These are phyloP conservation scores for Abrostola tripartita DNA, from an alignment of 2,888 invertebrate genomes.

Conservation along the genomic window DNA sequence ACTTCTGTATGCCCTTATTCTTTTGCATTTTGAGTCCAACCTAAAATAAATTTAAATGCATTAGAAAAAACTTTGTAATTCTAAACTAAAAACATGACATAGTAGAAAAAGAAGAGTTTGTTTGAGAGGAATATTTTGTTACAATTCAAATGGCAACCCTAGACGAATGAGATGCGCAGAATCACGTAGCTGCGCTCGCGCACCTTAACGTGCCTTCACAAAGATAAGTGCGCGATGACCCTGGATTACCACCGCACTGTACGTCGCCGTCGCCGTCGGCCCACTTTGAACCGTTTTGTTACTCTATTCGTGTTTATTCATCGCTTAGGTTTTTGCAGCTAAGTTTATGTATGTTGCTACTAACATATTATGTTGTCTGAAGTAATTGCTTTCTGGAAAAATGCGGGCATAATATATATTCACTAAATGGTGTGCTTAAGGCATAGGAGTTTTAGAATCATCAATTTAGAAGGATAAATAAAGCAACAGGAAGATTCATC, in stretches of 20 bases:
- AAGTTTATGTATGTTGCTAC: slow-evolving; percentile 42
- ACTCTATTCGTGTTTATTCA: slow-evolving; percentile 52
- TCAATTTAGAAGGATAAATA: too few species aligned
- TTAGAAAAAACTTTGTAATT: too few species aligned
- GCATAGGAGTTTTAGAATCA: too few species aligned
- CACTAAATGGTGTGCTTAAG: neutral
- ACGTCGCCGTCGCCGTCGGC: slow-evolving; percentile 34
- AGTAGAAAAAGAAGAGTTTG: too few species aligned
- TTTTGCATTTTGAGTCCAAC: neutral
- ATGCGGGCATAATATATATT: slow-evolving; percentile 8
- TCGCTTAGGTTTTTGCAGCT: slow-evolving; percentile 44
- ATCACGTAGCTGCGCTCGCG: slow-evolving; percentile 57
- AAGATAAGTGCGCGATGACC: slow-evolving; percentile 63
- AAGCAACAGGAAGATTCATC: too few species aligned
- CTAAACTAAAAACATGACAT: too few species aligned
- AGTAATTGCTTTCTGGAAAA: slow-evolving; percentile 36
- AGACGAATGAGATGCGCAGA: slow-evolving; percentile 57
- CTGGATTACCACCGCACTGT: slow-evolving; percentile 56
- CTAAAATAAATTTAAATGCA: neutral
- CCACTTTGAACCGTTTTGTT: slow-evolving; percentile 48
- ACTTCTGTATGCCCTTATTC: too few species aligned
- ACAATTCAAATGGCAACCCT: slow-evolving; percentile 33
- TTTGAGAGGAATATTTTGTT: too few species aligned
- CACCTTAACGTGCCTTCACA: slow-evolving; percentile 48
- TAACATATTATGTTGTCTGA: slow-evolving; percentile 28